These are phyloP conservation scores for Dione vanillae DNA, from an alignment of 2,888 invertebrate species.

Conservation along the genomic window DNA sequence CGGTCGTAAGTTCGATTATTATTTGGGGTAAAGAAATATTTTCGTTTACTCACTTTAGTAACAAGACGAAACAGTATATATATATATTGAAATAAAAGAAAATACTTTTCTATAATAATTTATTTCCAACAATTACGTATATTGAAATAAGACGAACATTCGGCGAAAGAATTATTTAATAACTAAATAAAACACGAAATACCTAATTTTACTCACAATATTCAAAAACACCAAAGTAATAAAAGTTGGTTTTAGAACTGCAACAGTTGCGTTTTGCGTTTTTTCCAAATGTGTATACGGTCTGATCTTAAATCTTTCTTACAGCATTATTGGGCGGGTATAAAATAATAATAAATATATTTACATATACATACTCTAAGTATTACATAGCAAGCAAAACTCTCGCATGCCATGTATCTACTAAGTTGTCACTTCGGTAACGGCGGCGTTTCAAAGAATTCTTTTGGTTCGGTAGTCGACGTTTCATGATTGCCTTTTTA, in stretches of 20 bases:
- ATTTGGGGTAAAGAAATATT: too few species aligned
- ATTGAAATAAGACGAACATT: background rate
- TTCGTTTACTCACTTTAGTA: too few species aligned
- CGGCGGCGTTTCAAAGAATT: conserved; percentile 70
- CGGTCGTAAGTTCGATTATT: too few species aligned
- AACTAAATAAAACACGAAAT: background rate
- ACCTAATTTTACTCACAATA: background rate
- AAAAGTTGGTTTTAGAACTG: too few species aligned
- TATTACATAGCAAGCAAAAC: conserved; percentile 1
- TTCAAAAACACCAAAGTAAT: too few species aligned
- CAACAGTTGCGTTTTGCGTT: too few species aligned
- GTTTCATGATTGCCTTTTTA: conserved; percentile 72
- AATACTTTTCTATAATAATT: conserved; percentile 7
- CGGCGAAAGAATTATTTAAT: background rate
- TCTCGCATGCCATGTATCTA: conserved; percentile 13
- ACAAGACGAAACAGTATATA: too few species aligned
- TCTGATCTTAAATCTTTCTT: too few species aligned
- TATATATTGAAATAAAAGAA: too few species aligned
- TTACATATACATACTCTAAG: background rate
- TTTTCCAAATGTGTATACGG: too few species aligned
- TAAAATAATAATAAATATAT: background rate
- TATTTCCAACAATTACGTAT: background rate
- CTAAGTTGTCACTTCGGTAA: conserved; percentile 37
- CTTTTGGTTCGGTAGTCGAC: conserved; percentile 72
- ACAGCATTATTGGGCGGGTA: too few species aligned